Evolutionary conservation across 2,888 invertebrate species (phyloP).

Genomic region (Lasius fuliginosus): DNA sequence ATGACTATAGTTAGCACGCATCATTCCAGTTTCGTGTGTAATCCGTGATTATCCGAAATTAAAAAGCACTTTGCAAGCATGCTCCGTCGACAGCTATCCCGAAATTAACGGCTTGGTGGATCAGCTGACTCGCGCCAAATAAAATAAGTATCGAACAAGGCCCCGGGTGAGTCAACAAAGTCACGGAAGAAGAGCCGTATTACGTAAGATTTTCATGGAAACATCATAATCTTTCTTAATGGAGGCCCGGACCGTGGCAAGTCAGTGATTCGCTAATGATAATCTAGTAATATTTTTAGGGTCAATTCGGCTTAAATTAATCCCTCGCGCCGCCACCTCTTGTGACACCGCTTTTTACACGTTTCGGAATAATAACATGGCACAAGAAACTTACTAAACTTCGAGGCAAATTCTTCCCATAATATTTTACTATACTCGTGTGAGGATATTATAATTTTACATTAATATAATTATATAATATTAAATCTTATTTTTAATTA

Average conservation of each 20-base stretch:
- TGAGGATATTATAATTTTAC: background rate
- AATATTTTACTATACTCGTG: background rate
- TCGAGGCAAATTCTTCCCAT: background rate
- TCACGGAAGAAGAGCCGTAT: conserved; percentile 50
- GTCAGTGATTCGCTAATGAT: conserved; percentile 61
- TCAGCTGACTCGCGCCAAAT: conserved; percentile 45
- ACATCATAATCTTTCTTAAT: conserved; percentile 68
- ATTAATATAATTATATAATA: background rate
- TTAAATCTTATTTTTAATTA: background rate
- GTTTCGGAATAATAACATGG: conserved; percentile 16
- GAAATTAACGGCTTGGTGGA: conserved; percentile 58
- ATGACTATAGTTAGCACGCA: conserved; percentile 21
- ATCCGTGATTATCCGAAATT: conserved; percentile 54
- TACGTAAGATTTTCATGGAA: conserved; percentile 63
- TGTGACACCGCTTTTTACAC: conserved; percentile 35
- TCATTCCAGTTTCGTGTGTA: conserved; percentile 44
- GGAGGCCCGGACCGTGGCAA: conserved; percentile 23
- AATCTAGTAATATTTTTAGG: conserved; percentile 51
- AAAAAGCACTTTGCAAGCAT: conserved; percentile 49
- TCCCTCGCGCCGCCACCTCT: background rate
- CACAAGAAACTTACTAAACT: conserved; percentile 20
- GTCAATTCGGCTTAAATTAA: conserved; percentile 40
- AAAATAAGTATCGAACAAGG: conserved; percentile 32
- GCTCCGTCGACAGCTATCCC: conserved; percentile 40
- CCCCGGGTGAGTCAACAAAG: conserved; percentile 52